phyloP scores from a whole-genome alignment of 2,113 vertebrate species.

The Indri indri region DNA sequence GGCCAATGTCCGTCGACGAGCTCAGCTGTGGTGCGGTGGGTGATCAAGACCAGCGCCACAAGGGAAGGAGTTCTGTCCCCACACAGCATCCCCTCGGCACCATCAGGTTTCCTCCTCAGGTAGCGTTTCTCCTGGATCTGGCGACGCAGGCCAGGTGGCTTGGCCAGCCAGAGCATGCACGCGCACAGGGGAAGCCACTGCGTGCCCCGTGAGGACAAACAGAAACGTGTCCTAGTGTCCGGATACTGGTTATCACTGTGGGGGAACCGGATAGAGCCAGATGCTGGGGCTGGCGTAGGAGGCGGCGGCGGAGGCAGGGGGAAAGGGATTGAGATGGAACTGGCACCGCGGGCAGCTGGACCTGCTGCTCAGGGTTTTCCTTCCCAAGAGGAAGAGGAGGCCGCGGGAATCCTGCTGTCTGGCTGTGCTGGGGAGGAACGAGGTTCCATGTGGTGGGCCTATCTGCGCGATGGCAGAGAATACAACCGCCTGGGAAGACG shows the following conservation, averaged over 20 bases:
- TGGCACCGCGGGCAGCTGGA: rapidly evolving
- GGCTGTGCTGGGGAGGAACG: not conserved
- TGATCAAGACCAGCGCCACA: not conserved
- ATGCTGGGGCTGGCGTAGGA: not conserved
- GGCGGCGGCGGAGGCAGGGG: too few relatives aligned
- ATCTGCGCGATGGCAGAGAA: not conserved
- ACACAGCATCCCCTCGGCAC: rapidly evolving
- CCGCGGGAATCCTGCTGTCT: rapidly evolving
- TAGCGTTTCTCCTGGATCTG: not conserved
- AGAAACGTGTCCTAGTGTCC: not conserved
- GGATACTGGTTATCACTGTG: not conserved
- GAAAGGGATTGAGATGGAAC: rapidly evolving
- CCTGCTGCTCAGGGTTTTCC: rapidly evolving
- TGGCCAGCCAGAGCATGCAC: rapidly evolving
- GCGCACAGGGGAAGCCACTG: not conserved
- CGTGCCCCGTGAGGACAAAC: not conserved
- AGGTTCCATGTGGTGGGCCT: not conserved
- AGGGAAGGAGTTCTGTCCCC: too few relatives aligned
- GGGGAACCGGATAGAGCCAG: not conserved
- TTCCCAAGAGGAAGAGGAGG: not conserved
- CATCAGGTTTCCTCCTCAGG: not conserved
- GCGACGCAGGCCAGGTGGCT: rapidly evolving
- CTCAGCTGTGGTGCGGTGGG: too few relatives aligned
- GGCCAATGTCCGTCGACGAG: not conserved
- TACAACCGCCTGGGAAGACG: rapidly evolving